Evolutionary conservation across 2,797 vertebrate genomes (phyloP).

Genomic region (Mormyrus hasselquistii): DNA sequence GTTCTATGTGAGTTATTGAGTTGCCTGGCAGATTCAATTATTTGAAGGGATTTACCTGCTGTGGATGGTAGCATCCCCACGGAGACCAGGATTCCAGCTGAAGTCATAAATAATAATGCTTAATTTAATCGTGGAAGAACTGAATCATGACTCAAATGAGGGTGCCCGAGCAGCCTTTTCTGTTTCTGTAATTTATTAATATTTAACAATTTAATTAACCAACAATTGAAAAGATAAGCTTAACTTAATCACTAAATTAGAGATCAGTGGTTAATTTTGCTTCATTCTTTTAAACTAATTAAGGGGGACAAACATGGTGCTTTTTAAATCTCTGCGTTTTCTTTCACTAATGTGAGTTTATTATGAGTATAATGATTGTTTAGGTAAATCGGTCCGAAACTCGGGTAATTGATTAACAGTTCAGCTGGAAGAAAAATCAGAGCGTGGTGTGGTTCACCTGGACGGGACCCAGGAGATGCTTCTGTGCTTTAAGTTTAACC

Average conservation of each 20-base stretch:
- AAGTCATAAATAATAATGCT: background rate
- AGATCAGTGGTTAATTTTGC: background rate
- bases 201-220: background rate
- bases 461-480: background rate
- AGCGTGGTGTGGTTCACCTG: background rate
- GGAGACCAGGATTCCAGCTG: background rate
- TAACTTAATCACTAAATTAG: background rate
- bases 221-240: background rate
- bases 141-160: background rate
- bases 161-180: background rate
- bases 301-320: background rate
- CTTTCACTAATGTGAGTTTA: background rate
- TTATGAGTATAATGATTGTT: background rate
- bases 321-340: background rate
- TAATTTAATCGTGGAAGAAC: background rate
- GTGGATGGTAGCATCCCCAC: background rate
- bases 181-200: background rate
- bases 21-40: background rate
- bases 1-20: background rate
- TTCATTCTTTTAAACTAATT: background rate
- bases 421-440: background rate
- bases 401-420: background rate
- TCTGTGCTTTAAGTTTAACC: background rate
- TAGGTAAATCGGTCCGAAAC: background rate
- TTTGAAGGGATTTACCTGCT: background rate